Evolutionary conservation across 2,888 invertebrate genomes (phyloP), one percentile per base, ranked within the genome.

Genomic region (Ceraclea dissimilis): DNA sequence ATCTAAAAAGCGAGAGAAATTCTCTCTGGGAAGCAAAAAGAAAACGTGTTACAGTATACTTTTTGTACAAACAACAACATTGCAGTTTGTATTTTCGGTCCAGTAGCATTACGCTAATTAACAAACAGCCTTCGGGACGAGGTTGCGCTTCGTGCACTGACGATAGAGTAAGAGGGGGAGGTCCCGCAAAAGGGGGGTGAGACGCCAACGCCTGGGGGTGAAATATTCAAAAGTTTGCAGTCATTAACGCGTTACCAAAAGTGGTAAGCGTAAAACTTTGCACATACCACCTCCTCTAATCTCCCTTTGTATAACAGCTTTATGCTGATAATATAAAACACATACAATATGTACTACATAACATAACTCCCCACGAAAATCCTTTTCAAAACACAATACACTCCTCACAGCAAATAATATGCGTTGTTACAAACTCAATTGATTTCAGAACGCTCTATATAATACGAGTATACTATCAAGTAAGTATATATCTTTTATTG

Each of bases 71-170:
- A n/a, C 13, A 39, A 39, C 39, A 39, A 39, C 39, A 39, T 39
- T 39, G 39, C 39, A 39, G 39, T 39, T 39, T 39, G 39, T 39
- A 39, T 39, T 39, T 39, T 39, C 39, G 13, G 39, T 39, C 19
- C 22, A 21, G 49, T 46, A 51, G 54, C 60, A 60, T 60, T 60
- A 57, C 60, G 60, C 57, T 60, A 57, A 60, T 60, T 57, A 60
- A 54, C 54, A 26, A 26, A 18, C 49, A 21, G 49, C 60, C 51
- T 57, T 22, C 16, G 57, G 60, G 60, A 57, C 17, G 33, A 5
- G 31, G 19, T 31, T 11, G 1, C 17, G 33, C 21, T 18, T 2
- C 17, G 21, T 21, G 22, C 21, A 21, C 17, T 1, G 17, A 10
- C 19, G 26, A n/a, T 39, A 4, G 16, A 13, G 39, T n/a, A n/a